Evolutionary conservation across 2,888 invertebrate genomes (phyloP).

Genomic region (Leucania comma): DNA sequence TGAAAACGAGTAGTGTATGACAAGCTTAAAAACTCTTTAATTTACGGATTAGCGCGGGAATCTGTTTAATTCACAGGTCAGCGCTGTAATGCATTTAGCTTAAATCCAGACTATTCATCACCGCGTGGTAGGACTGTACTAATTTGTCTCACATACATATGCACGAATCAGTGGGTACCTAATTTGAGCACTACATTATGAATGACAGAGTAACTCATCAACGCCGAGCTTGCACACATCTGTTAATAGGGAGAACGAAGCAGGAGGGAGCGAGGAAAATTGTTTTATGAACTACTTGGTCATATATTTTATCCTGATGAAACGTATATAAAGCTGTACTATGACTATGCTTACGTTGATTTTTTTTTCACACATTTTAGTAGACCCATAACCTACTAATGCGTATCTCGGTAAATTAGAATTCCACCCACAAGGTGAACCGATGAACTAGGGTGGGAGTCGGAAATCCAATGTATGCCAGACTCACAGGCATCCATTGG

Average conservation of each 20-base stretch:
- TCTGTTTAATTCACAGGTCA: conserved; percentile 49
- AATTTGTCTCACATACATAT: conserved; percentile 56
- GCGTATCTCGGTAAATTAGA: too few species aligned
- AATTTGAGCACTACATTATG: conserved; percentile 57
- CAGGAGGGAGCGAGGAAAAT: conserved; percentile 17
- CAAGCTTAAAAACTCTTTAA: conserved; percentile 26
- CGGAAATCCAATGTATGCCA: too few species aligned
- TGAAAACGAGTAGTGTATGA: conserved; percentile 1
- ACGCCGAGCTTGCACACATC: conserved; percentile 44
- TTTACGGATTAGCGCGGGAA: conserved; percentile 24
- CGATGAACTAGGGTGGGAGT: too few species aligned
- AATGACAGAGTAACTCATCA: conserved; percentile 62
- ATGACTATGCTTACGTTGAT: neutral
- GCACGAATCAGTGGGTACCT: conserved; percentile 56
- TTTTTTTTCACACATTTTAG: neutral
- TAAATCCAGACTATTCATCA: conserved; percentile 54
- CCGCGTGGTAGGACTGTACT: conserved; percentile 31
- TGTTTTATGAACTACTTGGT: conserved; percentile 20
- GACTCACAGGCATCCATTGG: too few species aligned
- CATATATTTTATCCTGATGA: conserved; percentile 5
- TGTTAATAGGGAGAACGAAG: conserved; percentile 38
- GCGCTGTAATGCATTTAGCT: conserved; percentile 40
- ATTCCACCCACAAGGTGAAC: too few species aligned
- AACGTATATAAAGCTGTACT: neutral
- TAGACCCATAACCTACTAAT: neutral